phyloP scores from a whole-genome alignment of 2,888 invertebrate species.

The Pollenia griseotomentosa region DNA sequence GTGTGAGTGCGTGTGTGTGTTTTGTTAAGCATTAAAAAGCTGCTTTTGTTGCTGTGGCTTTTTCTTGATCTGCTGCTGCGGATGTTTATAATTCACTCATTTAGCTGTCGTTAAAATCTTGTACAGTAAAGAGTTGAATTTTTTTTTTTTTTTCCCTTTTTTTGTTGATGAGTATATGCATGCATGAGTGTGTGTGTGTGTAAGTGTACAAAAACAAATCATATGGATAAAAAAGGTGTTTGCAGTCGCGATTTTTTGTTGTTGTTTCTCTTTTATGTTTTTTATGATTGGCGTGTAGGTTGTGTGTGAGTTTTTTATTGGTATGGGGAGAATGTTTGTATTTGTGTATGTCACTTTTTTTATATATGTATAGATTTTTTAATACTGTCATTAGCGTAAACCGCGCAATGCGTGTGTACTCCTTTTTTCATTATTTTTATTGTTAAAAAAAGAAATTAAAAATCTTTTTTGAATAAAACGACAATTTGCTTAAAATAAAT shows the following conservation, averaged over 20 bases:
- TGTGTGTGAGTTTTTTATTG: constrained; percentile 13
- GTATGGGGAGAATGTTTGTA: neutral
- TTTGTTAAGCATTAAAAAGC: constrained; percentile 38
- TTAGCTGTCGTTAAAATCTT: constrained; percentile 47
- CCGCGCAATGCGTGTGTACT: constrained; percentile 64
- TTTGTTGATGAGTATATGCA: neutral
- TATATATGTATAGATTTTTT: constrained; percentile 32
- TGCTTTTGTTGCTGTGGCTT: neutral
- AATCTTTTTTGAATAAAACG: neutral
- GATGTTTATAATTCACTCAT: constrained; percentile 64
- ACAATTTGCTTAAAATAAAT: constrained; percentile 13
- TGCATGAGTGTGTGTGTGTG: constrained; percentile 21
- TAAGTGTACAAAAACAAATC: constrained; percentile 53
- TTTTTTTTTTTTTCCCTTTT: neutral
- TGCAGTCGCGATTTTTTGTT: constrained; percentile 57
- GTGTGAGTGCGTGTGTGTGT: neutral
- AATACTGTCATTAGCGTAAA: constrained; percentile 54
- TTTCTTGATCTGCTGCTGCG: constrained; percentile 37
- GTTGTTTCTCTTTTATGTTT: constrained; percentile 38
- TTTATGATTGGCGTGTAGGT: constrained; percentile 61
- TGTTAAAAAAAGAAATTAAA: constrained; percentile 14
- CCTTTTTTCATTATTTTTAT: constrained; percentile 48
- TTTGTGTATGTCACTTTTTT: neutral
- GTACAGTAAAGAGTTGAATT: constrained; percentile 57
- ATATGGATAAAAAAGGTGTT: constrained; percentile 55